Percentiles rank a stretch among this genome's conserved stretches.
phyloP scores from a whole-genome alignment of 2,113 vertebrate genomes.

The Hiodon alosoides region DNA sequence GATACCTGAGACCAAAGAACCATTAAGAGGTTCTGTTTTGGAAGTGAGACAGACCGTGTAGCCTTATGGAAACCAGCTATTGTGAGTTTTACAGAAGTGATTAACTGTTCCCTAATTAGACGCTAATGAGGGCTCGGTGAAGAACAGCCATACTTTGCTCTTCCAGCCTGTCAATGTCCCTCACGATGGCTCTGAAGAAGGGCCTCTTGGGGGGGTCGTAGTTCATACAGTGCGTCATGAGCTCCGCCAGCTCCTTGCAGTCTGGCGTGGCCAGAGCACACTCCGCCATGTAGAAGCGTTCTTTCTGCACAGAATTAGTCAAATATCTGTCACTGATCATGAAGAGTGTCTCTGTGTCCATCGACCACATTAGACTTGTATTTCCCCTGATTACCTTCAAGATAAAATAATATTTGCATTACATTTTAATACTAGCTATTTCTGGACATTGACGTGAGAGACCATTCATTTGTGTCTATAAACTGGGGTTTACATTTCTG shows the following conservation, averaged over 20 bases:
- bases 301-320: slow-evolving; percentile 67
- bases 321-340: too few species aligned
- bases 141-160: slow-evolving; percentile 75
- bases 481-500: too few species aligned
- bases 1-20: neutral
- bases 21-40: neutral
- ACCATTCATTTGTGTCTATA: too few species aligned
- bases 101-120: too few species aligned
- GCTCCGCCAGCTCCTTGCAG: slow-evolving; percentile 83
- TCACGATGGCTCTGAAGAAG: slow-evolving; percentile 94
- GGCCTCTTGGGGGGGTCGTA: slow-evolving; percentile 90
- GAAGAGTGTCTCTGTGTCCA: too few species aligned
- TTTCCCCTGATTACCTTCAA: too few species aligned
- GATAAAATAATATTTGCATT: too few species aligned
- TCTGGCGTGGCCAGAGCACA: slow-evolving; percentile 79
- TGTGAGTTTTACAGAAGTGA: neutral
- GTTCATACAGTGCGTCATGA: slow-evolving; percentile 97
- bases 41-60: slow-evolving; percentile 24
- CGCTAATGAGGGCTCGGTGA: neutral
- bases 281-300: slow-evolving; percentile 83
- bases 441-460: too few species aligned
- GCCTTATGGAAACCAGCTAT: neutral
- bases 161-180: slow-evolving; percentile 87
- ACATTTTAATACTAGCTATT: too few species aligned
- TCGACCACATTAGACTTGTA: too few species aligned